Conservation (phyloP, 2,113 vertebrate species). For the Mixornis gularis region DNA sequence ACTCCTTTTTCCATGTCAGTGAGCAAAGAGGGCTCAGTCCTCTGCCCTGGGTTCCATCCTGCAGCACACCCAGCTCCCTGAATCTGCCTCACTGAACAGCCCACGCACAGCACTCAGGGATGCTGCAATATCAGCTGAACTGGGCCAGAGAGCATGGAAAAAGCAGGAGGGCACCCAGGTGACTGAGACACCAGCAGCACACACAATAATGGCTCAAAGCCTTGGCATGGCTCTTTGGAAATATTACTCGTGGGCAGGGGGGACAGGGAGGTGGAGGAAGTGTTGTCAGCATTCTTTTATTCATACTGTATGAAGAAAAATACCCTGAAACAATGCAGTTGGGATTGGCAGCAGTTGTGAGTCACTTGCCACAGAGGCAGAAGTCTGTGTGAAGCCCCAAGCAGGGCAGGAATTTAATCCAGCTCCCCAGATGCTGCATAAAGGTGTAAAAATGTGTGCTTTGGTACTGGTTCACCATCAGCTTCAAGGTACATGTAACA, state of each 20-base stretch:
- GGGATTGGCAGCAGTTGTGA: background rate
- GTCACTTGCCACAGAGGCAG: background rate
- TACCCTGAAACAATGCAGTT: background rate
- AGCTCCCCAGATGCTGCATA: background rate
- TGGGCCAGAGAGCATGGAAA: background rate
- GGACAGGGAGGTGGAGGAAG: background rate
- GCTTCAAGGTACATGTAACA: background rate
- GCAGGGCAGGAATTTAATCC: background rate
- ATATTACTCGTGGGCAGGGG: background rate
- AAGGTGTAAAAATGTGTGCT: constrained; percentile 9
- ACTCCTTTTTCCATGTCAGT: background rate
- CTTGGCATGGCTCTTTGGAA: background rate
- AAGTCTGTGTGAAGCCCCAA: background rate
- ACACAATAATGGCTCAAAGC: background rate
- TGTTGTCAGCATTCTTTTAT: background rate
- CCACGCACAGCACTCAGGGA: rapidly evolving
- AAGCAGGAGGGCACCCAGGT: background rate
- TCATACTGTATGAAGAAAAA: constrained; percentile 16
- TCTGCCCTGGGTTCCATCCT: background rate
- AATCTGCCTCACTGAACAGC: background rate
- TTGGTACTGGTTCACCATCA: constrained; percentile 6
- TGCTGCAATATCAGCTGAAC: background rate
- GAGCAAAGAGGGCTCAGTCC: background rate
- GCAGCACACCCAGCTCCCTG: background rate
- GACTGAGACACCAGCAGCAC: background rate